A percentile compares a stretch with the other conserved stretches of the same genome.
phyloP scores from a whole-genome alignment of 2,888 invertebrate species.

The Agapostemon virescens region DNA sequence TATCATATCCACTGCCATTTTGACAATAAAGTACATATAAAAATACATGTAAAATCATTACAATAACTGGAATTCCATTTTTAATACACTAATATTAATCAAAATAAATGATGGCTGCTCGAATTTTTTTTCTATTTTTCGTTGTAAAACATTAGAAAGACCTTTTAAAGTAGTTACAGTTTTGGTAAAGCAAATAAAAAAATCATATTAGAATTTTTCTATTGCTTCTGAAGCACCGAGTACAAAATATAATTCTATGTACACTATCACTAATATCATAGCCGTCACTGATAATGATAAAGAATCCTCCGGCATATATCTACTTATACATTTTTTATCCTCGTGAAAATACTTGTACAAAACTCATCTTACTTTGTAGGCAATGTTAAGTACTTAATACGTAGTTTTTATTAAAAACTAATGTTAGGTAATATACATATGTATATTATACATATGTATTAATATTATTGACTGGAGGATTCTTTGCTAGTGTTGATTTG shows the following conservation, averaged over 20 bases:
- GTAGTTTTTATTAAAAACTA: not conserved
- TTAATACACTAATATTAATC: slow-evolving; percentile 25
- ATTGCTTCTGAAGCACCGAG: not conserved
- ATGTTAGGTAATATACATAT: not conserved
- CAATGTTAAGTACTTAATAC: slow-evolving; percentile 33
- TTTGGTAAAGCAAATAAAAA: slow-evolving; percentile 7
- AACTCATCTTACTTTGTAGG: slow-evolving; percentile 6
- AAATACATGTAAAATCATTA: slow-evolving; percentile 57
- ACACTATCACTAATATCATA: not conserved
- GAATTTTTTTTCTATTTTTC: not conserved
- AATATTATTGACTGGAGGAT: not conserved
- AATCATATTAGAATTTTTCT: not conserved
- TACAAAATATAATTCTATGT: slow-evolving; percentile 7
- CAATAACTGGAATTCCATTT: slow-evolving; percentile 50
- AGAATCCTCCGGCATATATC: not conserved
- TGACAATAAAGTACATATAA: slow-evolving; percentile 47
- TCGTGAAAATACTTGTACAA: slow-evolving; percentile 25
- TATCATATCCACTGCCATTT: slow-evolving; percentile 23
- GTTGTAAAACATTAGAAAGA: not conserved
- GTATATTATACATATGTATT: not conserved
- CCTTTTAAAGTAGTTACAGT: not conserved
- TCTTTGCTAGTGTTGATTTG: not conserved
- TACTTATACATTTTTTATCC: not conserved
- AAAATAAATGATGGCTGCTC: not conserved
- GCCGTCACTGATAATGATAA: slow-evolving; percentile 4